phyloP scores from a whole-genome alignment of 2,888 invertebrate species.

The Pollenia angustigena region DNA sequence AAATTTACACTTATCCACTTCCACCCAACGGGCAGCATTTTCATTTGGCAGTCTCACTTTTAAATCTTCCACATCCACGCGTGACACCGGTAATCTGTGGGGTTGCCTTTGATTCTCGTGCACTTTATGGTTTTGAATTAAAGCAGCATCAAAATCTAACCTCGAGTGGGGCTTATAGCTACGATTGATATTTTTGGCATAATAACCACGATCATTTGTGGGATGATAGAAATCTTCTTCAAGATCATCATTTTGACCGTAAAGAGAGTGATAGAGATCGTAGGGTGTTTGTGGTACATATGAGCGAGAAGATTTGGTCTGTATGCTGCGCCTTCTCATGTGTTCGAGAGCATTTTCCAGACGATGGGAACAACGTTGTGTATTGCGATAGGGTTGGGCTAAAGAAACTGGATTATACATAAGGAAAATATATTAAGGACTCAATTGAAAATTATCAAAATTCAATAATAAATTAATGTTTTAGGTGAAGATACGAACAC shows the following conservation, averaged over 20 bases:
- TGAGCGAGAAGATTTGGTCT: slow-evolving; percentile 79
- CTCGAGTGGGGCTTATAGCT: slow-evolving; percentile 54
- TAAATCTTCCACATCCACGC: slow-evolving; percentile 79
- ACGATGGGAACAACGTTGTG: slow-evolving; percentile 87
- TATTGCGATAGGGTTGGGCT: slow-evolving; percentile 80
- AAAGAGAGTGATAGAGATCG: slow-evolving; percentile 81
- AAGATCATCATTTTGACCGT: slow-evolving; percentile 78
- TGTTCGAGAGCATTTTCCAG: slow-evolving; percentile 89
- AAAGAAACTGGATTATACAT: slow-evolving; percentile 51
- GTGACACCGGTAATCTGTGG: slow-evolving; percentile 75
- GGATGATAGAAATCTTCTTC: slow-evolving; percentile 78
- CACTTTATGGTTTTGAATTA: neutral
- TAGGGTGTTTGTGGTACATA: slow-evolving; percentile 81
- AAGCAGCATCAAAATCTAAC: slow-evolving; percentile 65
- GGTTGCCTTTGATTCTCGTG: slow-evolving; percentile 76
- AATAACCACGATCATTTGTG: slow-evolving; percentile 77
- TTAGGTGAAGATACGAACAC: no score
- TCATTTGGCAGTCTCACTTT: slow-evolving; percentile 88
- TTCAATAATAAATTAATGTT: neutral
- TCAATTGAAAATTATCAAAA: neutral
- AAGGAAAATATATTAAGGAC: neutral
- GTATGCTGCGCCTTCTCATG: slow-evolving; percentile 84
- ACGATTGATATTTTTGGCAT: slow-evolving; percentile 78
- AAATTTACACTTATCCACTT: slow-evolving; percentile 90
- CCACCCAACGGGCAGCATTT: slow-evolving; percentile 87